Conservation (phyloP, 2,113 vertebrate species). For the Jacana jacana region DNA sequence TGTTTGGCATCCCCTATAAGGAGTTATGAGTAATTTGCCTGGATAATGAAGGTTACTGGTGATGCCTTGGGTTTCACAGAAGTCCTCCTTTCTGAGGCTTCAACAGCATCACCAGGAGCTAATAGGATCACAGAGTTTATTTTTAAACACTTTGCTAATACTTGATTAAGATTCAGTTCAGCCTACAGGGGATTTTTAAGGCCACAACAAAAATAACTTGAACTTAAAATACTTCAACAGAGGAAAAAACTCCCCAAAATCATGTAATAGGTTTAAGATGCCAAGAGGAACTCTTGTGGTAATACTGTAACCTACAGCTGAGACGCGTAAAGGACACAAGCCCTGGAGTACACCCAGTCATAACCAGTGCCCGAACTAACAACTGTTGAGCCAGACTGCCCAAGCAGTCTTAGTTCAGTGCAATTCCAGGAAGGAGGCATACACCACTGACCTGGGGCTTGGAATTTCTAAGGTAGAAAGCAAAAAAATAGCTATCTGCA, state of each 20-base stretch:
- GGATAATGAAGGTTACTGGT: neutral
- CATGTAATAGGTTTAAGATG: neutral
- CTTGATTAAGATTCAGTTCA: neutral
- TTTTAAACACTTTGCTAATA: neutral
- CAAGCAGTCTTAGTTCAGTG: neutral
- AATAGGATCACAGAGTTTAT: neutral
- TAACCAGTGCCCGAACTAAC: neutral
- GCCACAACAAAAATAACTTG: neutral
- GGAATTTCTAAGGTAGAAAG: neutral
- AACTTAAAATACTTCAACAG: neutral
- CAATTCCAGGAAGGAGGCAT: neutral
- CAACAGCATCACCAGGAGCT: neutral
- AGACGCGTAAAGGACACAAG: fast-evolving
- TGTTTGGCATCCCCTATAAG: neutral
- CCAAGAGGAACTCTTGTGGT: neutral
- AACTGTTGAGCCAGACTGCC: neutral
- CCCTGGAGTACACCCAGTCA: neutral
- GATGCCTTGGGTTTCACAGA: neutral
- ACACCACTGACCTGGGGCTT: neutral
- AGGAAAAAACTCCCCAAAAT: neutral
- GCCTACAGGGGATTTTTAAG: neutral
- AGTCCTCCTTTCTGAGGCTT: neutral
- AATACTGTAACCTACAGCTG: neutral
- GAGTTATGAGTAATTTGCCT: neutral
- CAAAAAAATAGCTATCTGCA: neutral